A percentile compares a stretch with the other conserved stretches of the same genome.
Conservation (phyloP, 2,113 vertebrate genomes). For the Oryzias woworae region DNA sequence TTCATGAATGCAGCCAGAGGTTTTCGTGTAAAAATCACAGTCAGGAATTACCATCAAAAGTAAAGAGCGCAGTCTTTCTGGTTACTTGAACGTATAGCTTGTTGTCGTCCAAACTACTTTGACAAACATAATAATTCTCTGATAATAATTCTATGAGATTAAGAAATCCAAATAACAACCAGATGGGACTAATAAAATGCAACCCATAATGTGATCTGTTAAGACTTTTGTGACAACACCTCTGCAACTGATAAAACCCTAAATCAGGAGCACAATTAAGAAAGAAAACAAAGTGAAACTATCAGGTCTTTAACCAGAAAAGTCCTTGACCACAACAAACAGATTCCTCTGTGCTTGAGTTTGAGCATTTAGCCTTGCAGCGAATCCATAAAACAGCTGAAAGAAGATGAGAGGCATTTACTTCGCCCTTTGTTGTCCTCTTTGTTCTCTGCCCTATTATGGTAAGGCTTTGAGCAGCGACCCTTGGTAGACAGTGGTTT, state of each 20-base stretch:
- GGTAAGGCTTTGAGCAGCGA: slow-evolving; percentile 36
- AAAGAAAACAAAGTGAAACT: slow-evolving; percentile 29
- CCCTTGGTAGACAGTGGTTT: slow-evolving; percentile 32
- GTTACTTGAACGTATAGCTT: background rate
- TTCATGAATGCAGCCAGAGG: slow-evolving; percentile 12
- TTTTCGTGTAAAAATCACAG: slow-evolving; percentile 4
- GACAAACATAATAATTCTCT: background rate
- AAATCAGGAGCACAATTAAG: slow-evolving; percentile 10
- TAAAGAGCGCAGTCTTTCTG: background rate
- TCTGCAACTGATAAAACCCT: background rate
- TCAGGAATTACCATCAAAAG: background rate
- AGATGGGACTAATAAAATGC: background rate
- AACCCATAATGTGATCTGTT: background rate
- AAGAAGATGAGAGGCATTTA: slow-evolving; percentile 44
- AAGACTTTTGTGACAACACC: background rate
- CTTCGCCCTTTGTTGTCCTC: slow-evolving; percentile 51
- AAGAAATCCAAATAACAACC: background rate
- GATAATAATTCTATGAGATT: background rate
- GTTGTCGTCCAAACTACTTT: background rate
- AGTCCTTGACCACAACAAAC: slow-evolving; percentile 66
- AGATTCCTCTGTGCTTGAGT: slow-evolving; percentile 52
- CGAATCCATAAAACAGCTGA: slow-evolving; percentile 63
- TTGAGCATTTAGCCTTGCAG: slow-evolving; percentile 51
- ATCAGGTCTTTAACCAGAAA: slow-evolving; percentile 48
- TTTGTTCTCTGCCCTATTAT: slow-evolving; percentile 63